Conservation (phyloP, 2,113 vertebrate genomes). For the Sorex araneus region DNA sequence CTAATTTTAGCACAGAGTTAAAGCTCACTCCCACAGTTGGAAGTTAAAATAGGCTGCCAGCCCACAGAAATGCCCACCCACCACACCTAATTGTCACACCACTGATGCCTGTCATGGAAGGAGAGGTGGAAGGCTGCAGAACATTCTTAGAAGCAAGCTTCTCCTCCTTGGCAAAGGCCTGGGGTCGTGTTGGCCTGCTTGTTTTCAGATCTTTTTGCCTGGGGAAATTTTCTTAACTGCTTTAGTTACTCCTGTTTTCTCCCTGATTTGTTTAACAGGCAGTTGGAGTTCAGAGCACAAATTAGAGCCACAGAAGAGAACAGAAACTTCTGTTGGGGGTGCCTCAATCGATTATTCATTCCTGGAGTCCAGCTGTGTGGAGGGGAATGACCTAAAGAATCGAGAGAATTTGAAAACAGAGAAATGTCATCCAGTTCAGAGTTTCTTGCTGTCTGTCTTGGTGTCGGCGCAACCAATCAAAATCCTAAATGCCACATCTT, state of each 20-base stretch:
- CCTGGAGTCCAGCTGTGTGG: slow-evolving; percentile 63
- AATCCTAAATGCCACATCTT: slow-evolving; percentile 9
- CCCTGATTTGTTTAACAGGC: slow-evolving; percentile 60
- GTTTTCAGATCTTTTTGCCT: background rate
- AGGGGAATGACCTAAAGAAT: slow-evolving; percentile 21
- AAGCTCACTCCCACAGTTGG: slow-evolving; percentile 85
- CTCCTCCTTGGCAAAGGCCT: slow-evolving; percentile 56
- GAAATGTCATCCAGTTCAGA: background rate
- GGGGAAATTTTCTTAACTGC: slow-evolving; percentile 12
- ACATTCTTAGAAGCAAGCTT: slow-evolving; percentile 63
- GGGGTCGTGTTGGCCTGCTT: slow-evolving; percentile 50
- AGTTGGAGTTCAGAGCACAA: background rate
- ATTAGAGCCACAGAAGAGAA: slow-evolving; percentile 32
- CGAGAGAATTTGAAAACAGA: slow-evolving; percentile 56
- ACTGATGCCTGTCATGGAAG: slow-evolving; percentile 77
- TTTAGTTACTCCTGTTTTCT: slow-evolving; percentile 34
- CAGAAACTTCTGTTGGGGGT: slow-evolving; percentile 58
- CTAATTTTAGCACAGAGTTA: slow-evolving; percentile 85
- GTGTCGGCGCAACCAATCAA: background rate
- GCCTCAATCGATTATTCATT: slow-evolving; percentile 65
- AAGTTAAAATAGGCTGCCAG: slow-evolving; percentile 85
- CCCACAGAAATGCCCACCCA: slow-evolving; percentile 85
- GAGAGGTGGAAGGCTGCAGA: slow-evolving; percentile 57
- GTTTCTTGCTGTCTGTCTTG: slow-evolving; percentile 14
- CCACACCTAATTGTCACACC: slow-evolving; percentile 83